These are phyloP conservation scores for Aurelia aurita DNA, from an alignment of 30 jellyfish, hydroid and myxozoan species.

Conservation along the genomic window DNA sequence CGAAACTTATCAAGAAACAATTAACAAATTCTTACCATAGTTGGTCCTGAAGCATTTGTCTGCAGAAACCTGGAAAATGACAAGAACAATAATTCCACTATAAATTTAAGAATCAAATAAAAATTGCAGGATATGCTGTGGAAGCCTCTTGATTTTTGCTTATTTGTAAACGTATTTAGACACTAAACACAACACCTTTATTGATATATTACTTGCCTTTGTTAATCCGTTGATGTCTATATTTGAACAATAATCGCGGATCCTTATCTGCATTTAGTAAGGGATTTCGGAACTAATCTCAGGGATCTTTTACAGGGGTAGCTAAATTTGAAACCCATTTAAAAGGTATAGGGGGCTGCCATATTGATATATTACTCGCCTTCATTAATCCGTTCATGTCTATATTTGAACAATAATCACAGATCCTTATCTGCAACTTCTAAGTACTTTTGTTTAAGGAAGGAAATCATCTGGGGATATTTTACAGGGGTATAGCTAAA, in stretches of 20 bases:
- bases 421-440: conserved; percentile 32
- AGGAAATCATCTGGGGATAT: too few species aligned
- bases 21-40: conserved; percentile 58
- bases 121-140: too few species aligned
- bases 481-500: too few species aligned
- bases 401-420: conserved; percentile 38
- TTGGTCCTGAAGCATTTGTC: conserved; percentile 65
- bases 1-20: too few species aligned
- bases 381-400: conserved; percentile 52
- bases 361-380: conserved; percentile 15
- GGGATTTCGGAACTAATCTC: too few species aligned
- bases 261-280: conserved; percentile 19
- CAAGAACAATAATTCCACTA: background rate
- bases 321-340: too few species aligned
- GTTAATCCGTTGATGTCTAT: conserved; percentile 62
- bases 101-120: too few species aligned
- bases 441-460: background rate
- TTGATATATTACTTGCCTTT: conserved; percentile 21
- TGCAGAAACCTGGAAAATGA: conserved; percentile 48
- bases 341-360: background rate
- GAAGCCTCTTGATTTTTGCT: too few species aligned
- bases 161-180: too few species aligned
- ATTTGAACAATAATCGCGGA: conserved; percentile 36
- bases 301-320: too few species aligned
- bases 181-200: background rate